phyloP scores from a whole-genome alignment of 2,797 vertebrate genomes.

The Myotis vivesi region DNA sequence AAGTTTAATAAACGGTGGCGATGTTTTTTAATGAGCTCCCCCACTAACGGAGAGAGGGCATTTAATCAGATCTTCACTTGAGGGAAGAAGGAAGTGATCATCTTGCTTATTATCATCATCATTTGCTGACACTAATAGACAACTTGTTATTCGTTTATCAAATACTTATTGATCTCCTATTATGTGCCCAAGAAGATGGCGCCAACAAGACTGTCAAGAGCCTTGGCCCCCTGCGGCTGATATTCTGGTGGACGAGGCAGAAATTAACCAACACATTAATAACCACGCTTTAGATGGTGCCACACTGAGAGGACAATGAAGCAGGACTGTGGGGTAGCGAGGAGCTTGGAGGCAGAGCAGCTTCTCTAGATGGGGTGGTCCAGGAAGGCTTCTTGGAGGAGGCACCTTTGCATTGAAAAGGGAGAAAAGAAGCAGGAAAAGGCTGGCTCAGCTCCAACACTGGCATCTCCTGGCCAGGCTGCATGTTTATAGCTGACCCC shows the following conservation, averaged over 20 bases:
- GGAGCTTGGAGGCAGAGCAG: not conserved
- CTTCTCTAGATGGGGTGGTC: not conserved
- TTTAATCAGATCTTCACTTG: not conserved
- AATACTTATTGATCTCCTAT: not conserved
- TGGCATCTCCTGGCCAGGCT: not conserved
- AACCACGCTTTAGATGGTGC: not conserved
- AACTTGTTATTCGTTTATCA: not conserved
- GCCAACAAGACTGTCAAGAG: not conserved
- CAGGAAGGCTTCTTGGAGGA: constrained; percentile 1
- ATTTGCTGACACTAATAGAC: not conserved
- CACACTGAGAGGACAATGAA: not conserved
- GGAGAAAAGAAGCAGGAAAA: not conserved
- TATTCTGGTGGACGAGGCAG: not conserved
- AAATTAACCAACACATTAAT: not conserved
- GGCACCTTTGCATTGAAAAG: not conserved
- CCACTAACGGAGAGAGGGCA: not conserved
- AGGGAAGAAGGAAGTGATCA: not conserved
- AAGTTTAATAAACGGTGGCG: rapidly evolving
- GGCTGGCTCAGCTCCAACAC: rapidly evolving
- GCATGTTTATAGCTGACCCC: too few relatives aligned
- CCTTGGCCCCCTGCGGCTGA: not conserved
- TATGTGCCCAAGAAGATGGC: rapidly evolving
- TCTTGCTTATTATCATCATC: not conserved
- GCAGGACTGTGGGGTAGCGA: rapidly evolving
- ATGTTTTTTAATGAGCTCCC: not conserved